A percentile compares a stretch with the other conserved stretches of the same genome.
These are phyloP conservation scores for Hemiprocne comata DNA, from an alignment of 2,113 vertebrate species.

Conservation along the genomic window DNA sequence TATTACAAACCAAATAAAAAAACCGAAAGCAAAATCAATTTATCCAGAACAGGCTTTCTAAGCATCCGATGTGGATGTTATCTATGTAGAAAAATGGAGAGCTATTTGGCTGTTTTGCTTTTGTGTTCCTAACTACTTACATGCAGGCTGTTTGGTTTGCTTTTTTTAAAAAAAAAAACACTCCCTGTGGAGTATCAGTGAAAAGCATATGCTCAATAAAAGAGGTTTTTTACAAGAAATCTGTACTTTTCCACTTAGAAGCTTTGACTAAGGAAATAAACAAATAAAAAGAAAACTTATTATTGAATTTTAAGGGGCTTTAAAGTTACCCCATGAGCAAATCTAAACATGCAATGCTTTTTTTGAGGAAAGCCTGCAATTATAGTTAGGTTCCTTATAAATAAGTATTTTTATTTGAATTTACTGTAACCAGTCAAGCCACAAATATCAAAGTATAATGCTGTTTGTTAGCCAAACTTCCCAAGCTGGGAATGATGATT, in stretches of 20 bases:
- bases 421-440: neutral
- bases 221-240: slow-evolving; percentile 17
- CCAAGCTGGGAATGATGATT: neutral
- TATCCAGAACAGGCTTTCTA: neutral
- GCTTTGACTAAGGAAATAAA: neutral
- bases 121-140: neutral
- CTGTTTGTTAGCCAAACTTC: neutral
- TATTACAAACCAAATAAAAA: neutral
- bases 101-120: neutral
- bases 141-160: neutral
- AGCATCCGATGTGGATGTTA: neutral
- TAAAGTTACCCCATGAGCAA: neutral
- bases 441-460: neutral
- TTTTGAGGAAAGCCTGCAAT: neutral
- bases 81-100: slow-evolving; percentile 9
- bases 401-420: neutral
- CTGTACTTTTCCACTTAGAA: slow-evolving; percentile 19
- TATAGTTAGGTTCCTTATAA: neutral
- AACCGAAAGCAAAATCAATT: neutral
- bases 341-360: neutral
- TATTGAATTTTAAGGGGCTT: neutral
- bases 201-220: slow-evolving; percentile 50
- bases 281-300: neutral
- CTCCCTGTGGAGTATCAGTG: slow-evolving; percentile 44
- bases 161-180: neutral